These are phyloP conservation scores for Venusia cambrica DNA, from an alignment of 2,888 invertebrate species.

Conservation along the genomic window DNA sequence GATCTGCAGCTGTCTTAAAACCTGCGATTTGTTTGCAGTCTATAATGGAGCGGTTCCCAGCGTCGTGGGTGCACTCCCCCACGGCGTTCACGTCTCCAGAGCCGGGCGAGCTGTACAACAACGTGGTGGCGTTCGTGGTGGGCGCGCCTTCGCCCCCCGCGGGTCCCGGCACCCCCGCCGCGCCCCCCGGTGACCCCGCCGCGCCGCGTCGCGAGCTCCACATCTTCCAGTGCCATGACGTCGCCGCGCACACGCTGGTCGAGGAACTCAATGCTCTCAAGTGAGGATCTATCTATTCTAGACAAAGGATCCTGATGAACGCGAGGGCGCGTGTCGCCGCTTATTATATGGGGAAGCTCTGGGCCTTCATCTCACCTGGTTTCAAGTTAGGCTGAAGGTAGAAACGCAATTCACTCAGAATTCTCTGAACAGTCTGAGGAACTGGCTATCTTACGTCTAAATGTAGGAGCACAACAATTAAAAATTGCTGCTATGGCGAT, in stretches of 20 bases:
- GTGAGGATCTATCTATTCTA: constrained; percentile 68
- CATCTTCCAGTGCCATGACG: constrained; percentile 93
- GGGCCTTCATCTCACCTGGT: too few species aligned
- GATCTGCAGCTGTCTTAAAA: too few species aligned
- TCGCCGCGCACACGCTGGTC: constrained; percentile 89
- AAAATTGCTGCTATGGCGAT: too few species aligned
- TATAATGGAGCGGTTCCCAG: constrained; percentile 97
- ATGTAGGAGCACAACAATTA: too few species aligned
- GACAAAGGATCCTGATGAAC: too few species aligned
- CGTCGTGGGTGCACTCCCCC: constrained; percentile 95
- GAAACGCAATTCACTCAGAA: too few species aligned
- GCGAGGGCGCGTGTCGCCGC: too few species aligned
- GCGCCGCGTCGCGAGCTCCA: constrained; percentile 93
- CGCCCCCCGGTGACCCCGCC: constrained; percentile 26
- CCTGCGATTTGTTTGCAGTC: constrained; percentile 83
- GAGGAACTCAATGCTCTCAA: constrained; percentile 87
- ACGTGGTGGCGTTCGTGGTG: constrained; percentile 98
- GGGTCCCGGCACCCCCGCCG: constrained; percentile 55
- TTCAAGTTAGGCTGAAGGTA: too few species aligned
- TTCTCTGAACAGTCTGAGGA: too few species aligned
- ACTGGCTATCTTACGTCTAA: too few species aligned
- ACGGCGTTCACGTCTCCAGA: constrained; percentile 98
- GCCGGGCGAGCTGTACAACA: constrained; percentile 98
- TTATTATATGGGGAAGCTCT: too few species aligned
- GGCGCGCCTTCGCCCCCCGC: constrained; percentile 64